These are phyloP conservation scores for Plotosus lineatus DNA, from an alignment of 2,113 vertebrate species.

Conservation along the genomic window DNA sequence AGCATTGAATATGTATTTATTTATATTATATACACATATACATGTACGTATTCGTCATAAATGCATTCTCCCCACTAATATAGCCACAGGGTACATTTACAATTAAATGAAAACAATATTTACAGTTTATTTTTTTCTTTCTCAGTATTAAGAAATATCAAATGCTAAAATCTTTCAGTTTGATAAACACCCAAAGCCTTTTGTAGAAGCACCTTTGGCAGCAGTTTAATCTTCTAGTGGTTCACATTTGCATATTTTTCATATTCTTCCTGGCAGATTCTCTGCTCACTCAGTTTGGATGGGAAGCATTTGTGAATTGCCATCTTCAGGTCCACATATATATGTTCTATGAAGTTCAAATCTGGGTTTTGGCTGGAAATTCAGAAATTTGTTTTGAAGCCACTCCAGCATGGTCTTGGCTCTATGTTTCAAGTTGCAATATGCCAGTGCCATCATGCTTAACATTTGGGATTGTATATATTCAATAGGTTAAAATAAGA, in stretches of 20 bases:
- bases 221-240: background rate
- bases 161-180: too few species aligned
- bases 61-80: too few species aligned
- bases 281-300: background rate
- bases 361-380: background rate
- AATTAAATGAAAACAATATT: too few species aligned
- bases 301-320: background rate
- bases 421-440: background rate
- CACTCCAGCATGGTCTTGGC: background rate
- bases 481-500: too few species aligned
- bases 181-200: too few species aligned
- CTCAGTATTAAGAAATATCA: too few species aligned
- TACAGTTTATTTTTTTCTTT: too few species aligned
- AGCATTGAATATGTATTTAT: too few species aligned
- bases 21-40: too few species aligned
- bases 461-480: background rate
- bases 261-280: background rate
- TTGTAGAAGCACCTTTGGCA: background rate
- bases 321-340: background rate
- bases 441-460: background rate
- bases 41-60: too few species aligned
- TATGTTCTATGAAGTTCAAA: background rate
- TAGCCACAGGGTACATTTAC: too few species aligned
- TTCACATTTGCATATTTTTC: background rate
- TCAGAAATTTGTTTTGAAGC: background rate